phyloP scores from a whole-genome alignment of 2,888 invertebrate species.

The Lasioglossum marginatum region DNA sequence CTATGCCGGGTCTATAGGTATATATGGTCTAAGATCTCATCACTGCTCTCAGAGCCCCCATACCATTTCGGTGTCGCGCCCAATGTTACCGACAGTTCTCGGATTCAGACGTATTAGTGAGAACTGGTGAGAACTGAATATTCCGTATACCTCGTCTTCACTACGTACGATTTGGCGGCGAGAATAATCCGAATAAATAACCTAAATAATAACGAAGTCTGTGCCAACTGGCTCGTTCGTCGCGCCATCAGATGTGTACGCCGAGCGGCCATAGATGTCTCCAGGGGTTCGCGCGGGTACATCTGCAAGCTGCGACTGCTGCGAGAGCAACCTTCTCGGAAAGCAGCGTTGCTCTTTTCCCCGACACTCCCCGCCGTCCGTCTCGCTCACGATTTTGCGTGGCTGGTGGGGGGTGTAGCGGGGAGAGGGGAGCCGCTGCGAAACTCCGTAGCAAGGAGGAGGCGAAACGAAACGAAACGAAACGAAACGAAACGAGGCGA shows the following conservation, averaged over 20 bases:
- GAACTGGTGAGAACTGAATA: too few relatives aligned
- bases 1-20: too few relatives aligned
- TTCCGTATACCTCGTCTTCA: too few relatives aligned
- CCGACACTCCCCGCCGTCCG: background rate
- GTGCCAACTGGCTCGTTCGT: too few relatives aligned
- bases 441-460: background rate
- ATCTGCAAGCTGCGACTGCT: background rate
- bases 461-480: slow-evolving; percentile 25
- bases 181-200: too few relatives aligned
- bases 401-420: background rate
- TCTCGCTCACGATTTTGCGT: background rate
- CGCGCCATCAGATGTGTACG: background rate
- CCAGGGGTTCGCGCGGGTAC: background rate
- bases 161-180: too few relatives aligned
- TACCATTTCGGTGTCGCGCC: too few relatives aligned
- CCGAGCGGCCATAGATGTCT: slow-evolving; percentile 5
- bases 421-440: background rate
- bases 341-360: background rate
- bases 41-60: too few relatives aligned
- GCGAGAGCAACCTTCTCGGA: background rate
- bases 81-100: too few relatives aligned
- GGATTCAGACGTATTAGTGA: too few relatives aligned
- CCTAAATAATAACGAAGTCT: too few relatives aligned
- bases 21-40: too few relatives aligned
- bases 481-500: slow-evolving; percentile 44